Conservation (phyloP, 2,797 vertebrate genomes). For the Enteromius thamalakanensis region DNA sequence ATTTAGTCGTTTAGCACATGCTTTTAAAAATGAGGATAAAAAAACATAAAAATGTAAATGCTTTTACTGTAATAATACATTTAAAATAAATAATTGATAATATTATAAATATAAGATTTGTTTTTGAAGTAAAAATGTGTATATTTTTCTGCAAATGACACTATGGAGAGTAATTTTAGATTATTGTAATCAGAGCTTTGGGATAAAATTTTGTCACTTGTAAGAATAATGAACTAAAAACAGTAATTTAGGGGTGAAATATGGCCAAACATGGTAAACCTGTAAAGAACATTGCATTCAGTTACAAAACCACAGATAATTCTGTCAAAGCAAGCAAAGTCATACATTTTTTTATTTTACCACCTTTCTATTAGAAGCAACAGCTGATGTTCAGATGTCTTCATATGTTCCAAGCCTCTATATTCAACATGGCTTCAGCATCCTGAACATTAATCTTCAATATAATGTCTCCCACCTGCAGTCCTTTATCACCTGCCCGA, state of each 20-base stretch:
- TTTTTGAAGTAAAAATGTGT: too few relatives aligned
- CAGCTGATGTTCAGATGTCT: slow-evolving; percentile 68
- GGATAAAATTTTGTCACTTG: background rate
- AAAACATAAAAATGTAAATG: too few relatives aligned
- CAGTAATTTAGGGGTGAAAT: background rate
- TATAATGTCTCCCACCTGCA: slow-evolving; percentile 63
- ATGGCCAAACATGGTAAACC: background rate
- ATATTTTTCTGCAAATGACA: background rate
- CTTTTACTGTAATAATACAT: too few relatives aligned
- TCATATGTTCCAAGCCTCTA: slow-evolving; percentile 79
- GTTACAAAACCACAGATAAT: background rate
- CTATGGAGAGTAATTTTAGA: background rate
- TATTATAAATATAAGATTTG: too few relatives aligned
- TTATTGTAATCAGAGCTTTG: background rate
- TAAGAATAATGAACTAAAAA: background rate
- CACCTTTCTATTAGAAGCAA: slow-evolving; percentile 68
- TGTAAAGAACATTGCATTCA: background rate
- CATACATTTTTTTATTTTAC: slow-evolving; percentile 30
- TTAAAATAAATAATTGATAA: too few relatives aligned
- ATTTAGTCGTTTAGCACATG: too few relatives aligned
- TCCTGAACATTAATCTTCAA: slow-evolving; percentile 74
- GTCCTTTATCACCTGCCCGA: background rate
- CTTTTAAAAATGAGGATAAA: too few relatives aligned
- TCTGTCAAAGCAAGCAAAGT: background rate
- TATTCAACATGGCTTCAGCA: slow-evolving; percentile 72